A percentile compares a stretch with the other conserved stretches of the same genome.
These are phyloP conservation scores for Acipenser ruthenus DNA, from an alignment of 2,797 vertebrate genomes.

Conservation along the genomic window DNA sequence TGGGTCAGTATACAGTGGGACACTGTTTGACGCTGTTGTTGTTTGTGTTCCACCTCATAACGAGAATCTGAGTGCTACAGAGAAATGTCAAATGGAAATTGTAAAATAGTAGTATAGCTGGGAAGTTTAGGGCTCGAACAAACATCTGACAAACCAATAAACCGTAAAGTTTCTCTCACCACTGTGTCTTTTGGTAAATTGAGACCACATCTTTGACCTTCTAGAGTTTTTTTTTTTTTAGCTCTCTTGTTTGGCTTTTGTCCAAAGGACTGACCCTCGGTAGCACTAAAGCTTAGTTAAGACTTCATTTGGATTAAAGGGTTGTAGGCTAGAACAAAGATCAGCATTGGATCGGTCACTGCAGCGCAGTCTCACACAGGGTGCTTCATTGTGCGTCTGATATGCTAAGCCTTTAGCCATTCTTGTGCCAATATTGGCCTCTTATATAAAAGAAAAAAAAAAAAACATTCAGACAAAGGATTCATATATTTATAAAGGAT, in stretches of 20 bases:
- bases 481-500: too few relatives aligned
- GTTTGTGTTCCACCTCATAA: too few relatives aligned
- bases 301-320: conserved; percentile 35
- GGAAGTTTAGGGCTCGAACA: background rate
- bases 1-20: too few relatives aligned
- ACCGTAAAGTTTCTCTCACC: background rate
- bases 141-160: conserved; percentile 12
- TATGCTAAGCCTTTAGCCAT: background rate
- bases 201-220: background rate
- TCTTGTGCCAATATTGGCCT: too few relatives aligned
- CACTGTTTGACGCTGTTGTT: too few relatives aligned
- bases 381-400: background rate
- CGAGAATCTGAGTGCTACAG: too few relatives aligned
- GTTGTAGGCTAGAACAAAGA: conserved; percentile 32
- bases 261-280: conserved; percentile 26
- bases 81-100: too few relatives aligned
- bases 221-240: conserved; percentile 3
- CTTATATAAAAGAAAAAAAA: too few relatives aligned
- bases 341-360: conserved; percentile 27
- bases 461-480: too few relatives aligned
- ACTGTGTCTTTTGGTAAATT: too few relatives aligned
- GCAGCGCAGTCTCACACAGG: conserved; percentile 12
- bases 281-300: conserved; percentile 30
- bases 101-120: background rate
- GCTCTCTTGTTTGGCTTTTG: conserved; percentile 27